Base-by-base conservation (phyloP, 2,113 vertebrate genomes). In the Gasterosteus nipponicus region DNA sequence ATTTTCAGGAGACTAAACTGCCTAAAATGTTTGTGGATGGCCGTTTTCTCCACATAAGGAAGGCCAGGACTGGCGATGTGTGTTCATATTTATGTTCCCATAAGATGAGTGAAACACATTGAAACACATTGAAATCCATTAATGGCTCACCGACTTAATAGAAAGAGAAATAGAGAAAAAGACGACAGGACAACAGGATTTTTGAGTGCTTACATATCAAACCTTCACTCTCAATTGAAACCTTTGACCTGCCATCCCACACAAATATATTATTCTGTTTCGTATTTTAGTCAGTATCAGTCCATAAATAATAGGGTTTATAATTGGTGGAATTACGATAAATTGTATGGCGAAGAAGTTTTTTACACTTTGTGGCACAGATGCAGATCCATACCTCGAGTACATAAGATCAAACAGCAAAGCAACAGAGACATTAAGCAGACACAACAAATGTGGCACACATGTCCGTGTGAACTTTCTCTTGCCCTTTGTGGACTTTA, bases 291-390 rank as follows among this genome's bases (percentile, higher is more conserved):
- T 85, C 4, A 89, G 80, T 4, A 70, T 81, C 4, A 86, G n/a
- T 10, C 89, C 85, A 41, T 90, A 90, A 59, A 89, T 77, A 35
- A 90, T 49, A 0, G 89, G 87, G 39, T 89, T 90, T 2, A 89
- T 38, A n/a, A 87, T 8, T 15, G 87, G 89, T 1, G 89, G 87
- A 2, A 87, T 47, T 1, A 81, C 8, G 7, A 87, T 71, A 26
- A 89, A 87, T 31, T 86, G 79, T 49, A 89, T 41, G 8, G 79
- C 85, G 81, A 90, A 85, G 33, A 89, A 89, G 39, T 89, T 89
- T 10, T 8, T 84, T 1, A 89, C 5, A 59, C 4, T 69, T 53
- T 75, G 72, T 16, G 65, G 12, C 19, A 85, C 1, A 33, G 72
- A 81, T 10, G 15, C 15, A 18, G 85, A 81, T 42, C 89, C 89